These are phyloP conservation scores for Orthosia incerta DNA, from an alignment of 2,888 invertebrate genomes.

Conservation along the genomic window DNA sequence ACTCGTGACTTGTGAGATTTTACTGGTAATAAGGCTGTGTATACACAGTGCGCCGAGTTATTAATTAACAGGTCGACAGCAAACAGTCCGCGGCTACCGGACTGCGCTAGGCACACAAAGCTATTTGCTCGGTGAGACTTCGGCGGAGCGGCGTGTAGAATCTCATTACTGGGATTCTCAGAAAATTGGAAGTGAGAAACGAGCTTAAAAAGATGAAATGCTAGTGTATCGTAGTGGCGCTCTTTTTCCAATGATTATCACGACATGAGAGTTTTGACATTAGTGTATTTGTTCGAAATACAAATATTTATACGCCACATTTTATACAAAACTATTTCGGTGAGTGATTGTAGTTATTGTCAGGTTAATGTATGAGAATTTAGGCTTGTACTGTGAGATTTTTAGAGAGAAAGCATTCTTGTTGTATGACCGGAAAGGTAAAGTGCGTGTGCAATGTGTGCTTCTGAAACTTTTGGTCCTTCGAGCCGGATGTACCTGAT, in stretches of 20 bases:
- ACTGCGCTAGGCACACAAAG: constrained; percentile 87
- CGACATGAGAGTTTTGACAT: constrained; percentile 62
- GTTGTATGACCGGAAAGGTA: not conserved
- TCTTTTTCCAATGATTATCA: constrained; percentile 73
- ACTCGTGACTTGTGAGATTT: constrained; percentile 91
- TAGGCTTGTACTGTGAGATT: not conserved
- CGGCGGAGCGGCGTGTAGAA: constrained; percentile 85
- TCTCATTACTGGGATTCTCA: constrained; percentile 88
- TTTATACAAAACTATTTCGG: constrained; percentile 32
- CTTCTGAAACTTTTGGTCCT: constrained; percentile 8
- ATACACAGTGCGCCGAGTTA: constrained; percentile 89
- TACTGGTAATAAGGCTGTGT: constrained; percentile 91
- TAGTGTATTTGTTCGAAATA: constrained; percentile 42
- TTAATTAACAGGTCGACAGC: constrained; percentile 91
- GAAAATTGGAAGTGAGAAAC: constrained; percentile 90
- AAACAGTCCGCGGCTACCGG: constrained; percentile 89
- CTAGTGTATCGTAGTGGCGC: constrained; percentile 70
- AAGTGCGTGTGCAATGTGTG: not conserved
- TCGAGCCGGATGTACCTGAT: constrained; percentile 12
- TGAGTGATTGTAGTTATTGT: constrained; percentile 16
- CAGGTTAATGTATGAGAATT: not conserved
- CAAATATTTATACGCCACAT: constrained; percentile 47
- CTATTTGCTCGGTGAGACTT: constrained; percentile 85
- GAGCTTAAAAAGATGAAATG: constrained; percentile 86
- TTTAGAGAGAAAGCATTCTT: not conserved